Conservation (phyloP, 2,113 vertebrate species). For the Osmerus eperlanus region DNA sequence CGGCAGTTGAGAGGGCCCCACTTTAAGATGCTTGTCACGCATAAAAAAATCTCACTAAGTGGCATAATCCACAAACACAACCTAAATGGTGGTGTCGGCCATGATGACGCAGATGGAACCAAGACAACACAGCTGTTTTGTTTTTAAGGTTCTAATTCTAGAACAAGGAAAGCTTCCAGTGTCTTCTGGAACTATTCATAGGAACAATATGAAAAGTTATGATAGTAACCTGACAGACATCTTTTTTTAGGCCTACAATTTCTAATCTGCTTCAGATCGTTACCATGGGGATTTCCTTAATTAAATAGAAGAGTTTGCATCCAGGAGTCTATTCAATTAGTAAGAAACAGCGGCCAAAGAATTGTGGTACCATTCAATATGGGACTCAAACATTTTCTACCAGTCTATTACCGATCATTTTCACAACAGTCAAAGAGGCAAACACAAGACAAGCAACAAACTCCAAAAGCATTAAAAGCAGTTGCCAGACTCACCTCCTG, state of each 20-base stretch:
- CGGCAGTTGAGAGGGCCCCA: conserved; percentile 38
- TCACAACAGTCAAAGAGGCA: neutral
- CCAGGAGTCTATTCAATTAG: too few species aligned
- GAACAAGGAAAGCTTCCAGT: too few species aligned
- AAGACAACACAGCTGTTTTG: conserved; percentile 42
- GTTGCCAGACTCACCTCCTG: conserved; percentile 55
- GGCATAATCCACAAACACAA: conserved; percentile 39
- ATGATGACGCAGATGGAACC: conserved; percentile 10
- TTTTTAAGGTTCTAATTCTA: too few species aligned
- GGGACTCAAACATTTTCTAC: too few species aligned
- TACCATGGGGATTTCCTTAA: conserved; percentile 4
- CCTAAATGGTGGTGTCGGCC: conserved; percentile 24
- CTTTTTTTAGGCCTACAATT: neutral
- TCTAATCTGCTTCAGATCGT: neutral
- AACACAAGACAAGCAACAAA: conserved; percentile 18
- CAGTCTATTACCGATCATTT: neutral
- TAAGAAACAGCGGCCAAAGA: too few species aligned
- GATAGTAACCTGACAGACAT: too few species aligned
- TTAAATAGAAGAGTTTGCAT: too few species aligned
- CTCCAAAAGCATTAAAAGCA: neutral
- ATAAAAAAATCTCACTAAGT: conserved; percentile 29
- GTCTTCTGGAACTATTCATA: too few species aligned
- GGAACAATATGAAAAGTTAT: too few species aligned
- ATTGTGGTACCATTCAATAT: too few species aligned
- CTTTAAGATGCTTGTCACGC: conserved; percentile 47